phyloP scores from a whole-genome alignment of 2,113 vertebrate species.

The Hippocampus zosterae region DNA sequence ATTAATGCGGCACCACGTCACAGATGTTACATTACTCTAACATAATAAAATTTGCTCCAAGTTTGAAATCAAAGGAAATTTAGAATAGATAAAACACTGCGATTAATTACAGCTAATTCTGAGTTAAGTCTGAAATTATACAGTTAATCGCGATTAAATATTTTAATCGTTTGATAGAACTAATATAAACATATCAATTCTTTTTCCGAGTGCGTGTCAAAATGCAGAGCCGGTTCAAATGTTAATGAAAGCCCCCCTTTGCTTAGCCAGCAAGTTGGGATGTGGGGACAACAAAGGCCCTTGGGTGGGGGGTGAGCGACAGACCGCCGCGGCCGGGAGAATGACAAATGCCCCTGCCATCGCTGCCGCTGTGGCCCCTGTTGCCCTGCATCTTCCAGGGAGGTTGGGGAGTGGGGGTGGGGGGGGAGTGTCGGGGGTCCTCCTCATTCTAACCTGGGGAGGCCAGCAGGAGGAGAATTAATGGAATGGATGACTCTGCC shows the following conservation, averaged over 20 bases:
- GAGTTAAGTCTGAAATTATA: too few relatives aligned
- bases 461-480: slow-evolving; percentile 55
- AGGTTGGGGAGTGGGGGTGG: slow-evolving; percentile 4
- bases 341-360: slow-evolving; percentile 76
- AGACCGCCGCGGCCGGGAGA: slow-evolving; percentile 70
- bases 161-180: too few relatives aligned
- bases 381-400: slow-evolving; percentile 42
- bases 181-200: not conserved
- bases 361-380: slow-evolving; percentile 45
- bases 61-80: too few relatives aligned
- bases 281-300: slow-evolving; percentile 75
- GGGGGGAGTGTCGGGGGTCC: slow-evolving; percentile 5
- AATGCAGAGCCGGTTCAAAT: slow-evolving; percentile 72
- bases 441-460: slow-evolving; percentile 44
- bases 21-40: too few relatives aligned
- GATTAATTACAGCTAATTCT: too few relatives aligned
- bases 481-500: slow-evolving; percentile 67
- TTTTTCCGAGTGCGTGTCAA: slow-evolving; percentile 26
- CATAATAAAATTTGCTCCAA: too few relatives aligned
- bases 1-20: too few relatives aligned
- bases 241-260: slow-evolving; percentile 74
- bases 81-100: too few relatives aligned
- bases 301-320: slow-evolving; percentile 65
- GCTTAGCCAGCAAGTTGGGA: slow-evolving; percentile 78
- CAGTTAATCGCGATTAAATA: too few relatives aligned